Base-by-base conservation (phyloP, 2,888 invertebrate genomes). In the Erebia palarica region DNA sequence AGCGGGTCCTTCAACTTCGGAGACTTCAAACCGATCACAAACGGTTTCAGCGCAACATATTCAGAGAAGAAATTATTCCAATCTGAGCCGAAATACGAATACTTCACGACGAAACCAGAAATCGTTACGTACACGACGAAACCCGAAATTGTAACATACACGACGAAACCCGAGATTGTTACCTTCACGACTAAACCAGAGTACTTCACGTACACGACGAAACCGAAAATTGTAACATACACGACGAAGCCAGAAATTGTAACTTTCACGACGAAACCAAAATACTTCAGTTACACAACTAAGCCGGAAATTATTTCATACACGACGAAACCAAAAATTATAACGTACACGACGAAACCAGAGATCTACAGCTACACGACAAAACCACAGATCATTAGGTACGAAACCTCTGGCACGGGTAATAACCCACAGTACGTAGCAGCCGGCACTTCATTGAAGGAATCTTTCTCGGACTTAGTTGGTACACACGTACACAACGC, bases 401-500 rank as follows among this genome's bases (percentile, higher is more conserved):
- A 90, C 66, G 90, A 92, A 73, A 91, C 92, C 0, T 91, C 92
- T 0, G 93, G 92, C 0, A 91, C 88, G 53, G 88, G 86, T 0
- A 87, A 84, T 0, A 90, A 89, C 73, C 91, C 90, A 0, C 91
- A 90, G 44, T 88, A 90, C n/a, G 88, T 87, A 0, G 87, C 88
- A 0, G 91, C 92, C 0, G 86, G 84, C 0, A 84, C 86, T 0
- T 83, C 88, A 0, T 87, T 84, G 60, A 90, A 87, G 72, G 91
- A 91, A 0, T 83, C 84, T 0, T 91, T 92, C 55, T 77, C 87
- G 0, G 88, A 87, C 10, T 69, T 89, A 0, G 83, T 89, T 0
- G 87, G 87, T 0, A 80, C 81, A 21, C 92, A 93, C 67, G 81
- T 80, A 1, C 93, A 92, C 69, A 84, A 84, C 9, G 83, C 85